A percentile compares a stretch with the other conserved stretches of the same genome.
Evolutionary conservation across 2,113 vertebrate genomes (phyloP).

Genomic region (Carassius gibelio): DNA sequence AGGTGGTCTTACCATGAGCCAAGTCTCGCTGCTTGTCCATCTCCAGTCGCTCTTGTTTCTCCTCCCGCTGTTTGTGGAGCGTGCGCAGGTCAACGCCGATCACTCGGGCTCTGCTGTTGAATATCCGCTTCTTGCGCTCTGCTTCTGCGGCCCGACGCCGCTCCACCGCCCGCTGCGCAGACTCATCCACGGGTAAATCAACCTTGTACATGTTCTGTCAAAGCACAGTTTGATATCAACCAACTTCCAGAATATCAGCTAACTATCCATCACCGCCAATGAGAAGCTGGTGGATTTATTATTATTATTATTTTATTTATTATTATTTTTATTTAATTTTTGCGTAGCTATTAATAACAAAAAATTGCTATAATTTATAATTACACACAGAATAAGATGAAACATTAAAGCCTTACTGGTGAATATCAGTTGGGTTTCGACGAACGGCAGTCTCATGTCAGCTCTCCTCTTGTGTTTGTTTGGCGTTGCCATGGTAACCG

Average conservation of each 20-base stretch:
- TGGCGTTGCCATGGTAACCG: slow-evolving; percentile 63
- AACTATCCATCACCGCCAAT: not conserved
- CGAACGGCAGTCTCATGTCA: not conserved
- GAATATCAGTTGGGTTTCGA: not conserved
- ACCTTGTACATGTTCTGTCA: slow-evolving; percentile 68
- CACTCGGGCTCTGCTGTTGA: slow-evolving; percentile 74
- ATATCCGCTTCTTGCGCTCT: slow-evolving; percentile 76
- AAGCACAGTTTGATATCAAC: not conserved
- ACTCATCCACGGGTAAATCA: slow-evolving; percentile 66
- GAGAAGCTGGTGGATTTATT: not conserved
- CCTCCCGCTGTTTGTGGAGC: slow-evolving; percentile 70
- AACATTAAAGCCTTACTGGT: not conserved
- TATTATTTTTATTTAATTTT: too few species aligned
- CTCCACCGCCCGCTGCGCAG: slow-evolving; percentile 58
- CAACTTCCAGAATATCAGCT: not conserved
- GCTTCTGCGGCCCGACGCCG: slow-evolving; percentile 73
- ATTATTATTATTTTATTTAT: too few species aligned
- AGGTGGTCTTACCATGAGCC: slow-evolving; percentile 64
- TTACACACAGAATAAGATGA: not conserved
- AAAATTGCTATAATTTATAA: not conserved
- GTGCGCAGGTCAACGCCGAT: slow-evolving; percentile 77
- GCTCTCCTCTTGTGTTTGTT: slow-evolving; percentile 51
- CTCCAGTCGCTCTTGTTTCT: slow-evolving; percentile 61
- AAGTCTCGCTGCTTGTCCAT: slow-evolving; percentile 61
- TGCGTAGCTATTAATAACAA: not conserved